Evolutionary conservation across 2,888 invertebrate species (phyloP).

Genomic region (Cyclophora albipunctata): DNA sequence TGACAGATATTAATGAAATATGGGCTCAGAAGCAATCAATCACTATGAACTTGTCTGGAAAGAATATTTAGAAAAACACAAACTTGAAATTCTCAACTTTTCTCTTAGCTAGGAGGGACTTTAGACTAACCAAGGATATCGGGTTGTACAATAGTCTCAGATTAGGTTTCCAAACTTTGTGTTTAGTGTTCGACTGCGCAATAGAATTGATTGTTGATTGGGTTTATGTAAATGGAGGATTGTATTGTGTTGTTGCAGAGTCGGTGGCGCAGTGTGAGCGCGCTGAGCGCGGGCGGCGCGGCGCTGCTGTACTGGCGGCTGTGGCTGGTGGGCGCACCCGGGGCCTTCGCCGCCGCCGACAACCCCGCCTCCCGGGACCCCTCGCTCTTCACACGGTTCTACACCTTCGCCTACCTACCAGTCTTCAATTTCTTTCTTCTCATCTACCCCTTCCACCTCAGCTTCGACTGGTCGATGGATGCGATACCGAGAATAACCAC

Average conservation of each 20-base stretch:
- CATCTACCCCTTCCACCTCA: conserved; percentile 89
- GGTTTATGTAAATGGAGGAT: conserved; percentile 1
- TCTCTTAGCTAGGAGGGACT: conserved; percentile 29
- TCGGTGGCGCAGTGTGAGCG: conserved; percentile 81
- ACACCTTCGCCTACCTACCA: conserved; percentile 95
- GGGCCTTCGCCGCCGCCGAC: conserved; percentile 94
- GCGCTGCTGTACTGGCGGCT: conserved; percentile 85
- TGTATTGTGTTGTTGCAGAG: conserved; percentile 72
- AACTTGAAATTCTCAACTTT: conserved; percentile 34
- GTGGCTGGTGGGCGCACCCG: conserved; percentile 83
- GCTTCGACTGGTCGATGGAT: conserved; percentile 99
- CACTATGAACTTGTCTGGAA: conserved; percentile 40
- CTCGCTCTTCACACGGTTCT: conserved; percentile 84
- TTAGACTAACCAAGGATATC: conserved; percentile 23
- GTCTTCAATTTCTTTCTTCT: conserved; percentile 92
- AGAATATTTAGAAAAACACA: conserved; percentile 41
- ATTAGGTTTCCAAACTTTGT: too few relatives aligned
- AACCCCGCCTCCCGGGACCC: conserved; percentile 95
- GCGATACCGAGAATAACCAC: conserved; percentile 90
- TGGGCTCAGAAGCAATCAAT: conserved; percentile 58
- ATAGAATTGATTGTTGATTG: conserved; percentile 10
- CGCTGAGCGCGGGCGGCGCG: conserved; percentile 79
- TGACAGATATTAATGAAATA: conserved; percentile 69
- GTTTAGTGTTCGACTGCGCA: not conserved
- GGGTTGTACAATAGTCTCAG: conserved; percentile 7